Conservation (phyloP, 2,113 vertebrate genomes). For the Aegithalos caudatus region DNA sequence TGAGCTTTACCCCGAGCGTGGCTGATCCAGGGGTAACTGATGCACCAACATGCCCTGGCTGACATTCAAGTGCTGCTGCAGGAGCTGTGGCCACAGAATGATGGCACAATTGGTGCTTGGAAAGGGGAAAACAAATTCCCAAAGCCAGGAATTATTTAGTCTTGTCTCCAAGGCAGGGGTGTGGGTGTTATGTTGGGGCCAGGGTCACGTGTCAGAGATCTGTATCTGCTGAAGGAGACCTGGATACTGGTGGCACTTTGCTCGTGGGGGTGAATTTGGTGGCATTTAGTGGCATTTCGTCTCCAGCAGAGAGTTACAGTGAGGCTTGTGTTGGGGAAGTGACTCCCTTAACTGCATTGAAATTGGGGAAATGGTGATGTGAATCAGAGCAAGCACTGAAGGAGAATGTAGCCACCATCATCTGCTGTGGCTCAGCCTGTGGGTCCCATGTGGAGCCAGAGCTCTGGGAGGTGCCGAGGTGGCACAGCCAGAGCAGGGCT, state of each 20-base stretch:
- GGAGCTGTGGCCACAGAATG: accelerated
- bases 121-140: background rate
- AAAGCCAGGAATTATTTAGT: accelerated
- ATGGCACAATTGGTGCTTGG: accelerated
- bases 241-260: accelerated
- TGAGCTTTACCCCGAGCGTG: accelerated
- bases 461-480: background rate
- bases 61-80: background rate
- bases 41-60: background rate
- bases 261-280: background rate
- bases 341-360: background rate
- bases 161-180: background rate
- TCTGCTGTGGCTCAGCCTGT: accelerated
- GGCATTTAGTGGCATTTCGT: background rate
- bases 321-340: background rate
- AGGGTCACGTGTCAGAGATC: accelerated
- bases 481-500: background rate
- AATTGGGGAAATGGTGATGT: background rate
- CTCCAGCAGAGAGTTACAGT: background rate
- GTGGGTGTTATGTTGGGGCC: accelerated
- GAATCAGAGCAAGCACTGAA: background rate
- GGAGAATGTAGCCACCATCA: background rate
- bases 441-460: background rate
- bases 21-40: background rate
- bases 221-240: background rate